These are phyloP conservation scores for Monopis laevigella DNA, from an alignment of 2,888 invertebrate genomes.

Conservation along the genomic window DNA sequence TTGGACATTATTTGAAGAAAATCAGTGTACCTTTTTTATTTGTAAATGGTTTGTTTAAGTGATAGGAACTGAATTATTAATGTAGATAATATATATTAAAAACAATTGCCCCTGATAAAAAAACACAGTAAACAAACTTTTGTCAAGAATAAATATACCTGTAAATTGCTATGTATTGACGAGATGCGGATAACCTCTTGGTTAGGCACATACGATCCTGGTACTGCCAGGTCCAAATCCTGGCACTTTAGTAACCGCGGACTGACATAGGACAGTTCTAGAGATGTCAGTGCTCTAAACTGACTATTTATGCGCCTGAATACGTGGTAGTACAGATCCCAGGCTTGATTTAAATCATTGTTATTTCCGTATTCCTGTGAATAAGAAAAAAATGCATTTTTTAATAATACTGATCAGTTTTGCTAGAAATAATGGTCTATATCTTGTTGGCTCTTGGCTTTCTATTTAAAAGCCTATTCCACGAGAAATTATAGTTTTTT, in stretches of 20 bases:
- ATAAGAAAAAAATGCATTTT: too few relatives aligned
- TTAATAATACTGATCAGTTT: too few relatives aligned
- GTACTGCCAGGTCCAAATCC: conserved; percentile 94
- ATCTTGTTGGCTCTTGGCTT: neutral
- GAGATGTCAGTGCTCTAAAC: conserved; percentile 86
- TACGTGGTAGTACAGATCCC: conserved; percentile 99
- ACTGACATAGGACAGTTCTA: conserved; percentile 94
- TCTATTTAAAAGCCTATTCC: too few relatives aligned
- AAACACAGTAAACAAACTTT: too few relatives aligned
- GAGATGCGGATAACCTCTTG: conserved; percentile 87
- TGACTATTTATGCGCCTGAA: conserved; percentile 96
- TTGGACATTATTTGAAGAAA: too few relatives aligned
- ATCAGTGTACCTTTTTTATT: too few relatives aligned
- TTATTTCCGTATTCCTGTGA: conserved; percentile 80
- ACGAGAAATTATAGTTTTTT: too few relatives aligned
- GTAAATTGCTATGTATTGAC: conserved; percentile 87
- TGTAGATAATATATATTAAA: neutral
- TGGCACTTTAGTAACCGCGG: conserved; percentile 87
- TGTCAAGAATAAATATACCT: conserved; percentile 66
- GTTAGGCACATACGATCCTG: conserved; percentile 97
- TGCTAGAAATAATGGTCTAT: neutral
- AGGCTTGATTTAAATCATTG: conserved; percentile 96
- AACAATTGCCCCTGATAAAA: too few relatives aligned
- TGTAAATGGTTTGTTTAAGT: too few relatives aligned
- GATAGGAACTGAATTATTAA: too few relatives aligned